phyloP scores from a whole-genome alignment of 2,113 vertebrate species.

The Typhlomys cinereus region DNA sequence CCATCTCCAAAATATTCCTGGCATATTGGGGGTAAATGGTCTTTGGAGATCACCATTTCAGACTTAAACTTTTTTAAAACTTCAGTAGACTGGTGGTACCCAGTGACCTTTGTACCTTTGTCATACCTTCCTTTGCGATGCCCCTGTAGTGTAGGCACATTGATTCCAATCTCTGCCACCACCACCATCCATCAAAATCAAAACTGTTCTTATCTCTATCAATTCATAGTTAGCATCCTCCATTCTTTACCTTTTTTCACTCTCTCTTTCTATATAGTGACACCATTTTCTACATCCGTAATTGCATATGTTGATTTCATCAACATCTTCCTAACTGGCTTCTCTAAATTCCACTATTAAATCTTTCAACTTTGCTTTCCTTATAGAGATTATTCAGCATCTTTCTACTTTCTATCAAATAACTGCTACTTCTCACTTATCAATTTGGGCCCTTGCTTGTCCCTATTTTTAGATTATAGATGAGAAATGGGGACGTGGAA shows the following conservation, averaged over 20 bases:
- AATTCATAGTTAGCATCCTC: background rate
- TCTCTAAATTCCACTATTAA: background rate
- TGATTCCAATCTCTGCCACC: background rate
- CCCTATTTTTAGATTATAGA: background rate
- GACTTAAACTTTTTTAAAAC: background rate
- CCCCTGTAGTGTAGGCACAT: background rate
- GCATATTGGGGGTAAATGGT: background rate
- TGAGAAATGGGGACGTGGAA: background rate
- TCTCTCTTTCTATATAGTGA: background rate
- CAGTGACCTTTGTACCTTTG: background rate
- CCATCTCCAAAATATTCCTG: background rate
- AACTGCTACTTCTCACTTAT: background rate
- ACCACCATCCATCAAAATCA: background rate
- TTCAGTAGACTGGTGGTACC: background rate
- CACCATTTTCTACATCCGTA: background rate
- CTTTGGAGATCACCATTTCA: background rate
- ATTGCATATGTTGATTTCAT: background rate
- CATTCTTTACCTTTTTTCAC: background rate
- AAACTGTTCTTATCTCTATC: background rate
- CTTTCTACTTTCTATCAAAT: background rate
- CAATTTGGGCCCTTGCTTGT: background rate
- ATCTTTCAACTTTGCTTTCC: background rate
- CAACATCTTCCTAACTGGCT: background rate
- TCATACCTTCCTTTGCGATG: background rate
- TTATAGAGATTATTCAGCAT: background rate